Conservation (phyloP, 2,888 invertebrate species). For the Odontocolon sp. region DNA sequence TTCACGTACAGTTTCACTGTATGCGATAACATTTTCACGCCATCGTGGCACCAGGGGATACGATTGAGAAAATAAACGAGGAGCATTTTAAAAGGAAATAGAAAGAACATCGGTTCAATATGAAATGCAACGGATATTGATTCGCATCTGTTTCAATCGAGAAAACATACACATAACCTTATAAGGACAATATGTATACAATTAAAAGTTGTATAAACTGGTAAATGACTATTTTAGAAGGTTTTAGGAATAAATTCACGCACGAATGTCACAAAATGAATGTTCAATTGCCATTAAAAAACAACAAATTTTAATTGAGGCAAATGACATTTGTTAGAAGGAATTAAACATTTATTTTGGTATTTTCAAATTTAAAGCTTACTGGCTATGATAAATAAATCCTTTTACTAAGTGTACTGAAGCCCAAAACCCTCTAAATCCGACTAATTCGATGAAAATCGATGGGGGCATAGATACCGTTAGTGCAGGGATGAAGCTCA, state of each 20-base stretch:
- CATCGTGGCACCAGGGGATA: background rate
- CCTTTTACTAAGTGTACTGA: too few species aligned
- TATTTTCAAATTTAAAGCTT: too few species aligned
- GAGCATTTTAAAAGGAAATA: conserved; percentile 8
- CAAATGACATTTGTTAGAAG: background rate
- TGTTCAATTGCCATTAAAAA: background rate
- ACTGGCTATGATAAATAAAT: too few species aligned
- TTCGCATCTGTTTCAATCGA: background rate
- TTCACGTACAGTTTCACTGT: conserved; percentile 24
- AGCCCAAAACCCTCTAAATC: conserved; percentile 13
- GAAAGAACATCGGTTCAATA: background rate
- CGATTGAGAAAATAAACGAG: conserved; percentile 12
- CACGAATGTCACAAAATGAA: background rate
- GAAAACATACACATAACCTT: too few species aligned
- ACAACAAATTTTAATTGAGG: background rate
- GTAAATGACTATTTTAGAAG: background rate
- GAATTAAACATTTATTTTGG: background rate
- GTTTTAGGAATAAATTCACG: background rate
- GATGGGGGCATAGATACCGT: conserved; percentile 43
- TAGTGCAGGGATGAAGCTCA: conserved; percentile 39
- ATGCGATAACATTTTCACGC: conserved; percentile 48
- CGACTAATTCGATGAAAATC: conserved; percentile 44
- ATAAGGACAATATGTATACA: too few species aligned
- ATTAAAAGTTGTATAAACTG: too few species aligned
- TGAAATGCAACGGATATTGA: conserved; percentile 1